Percentiles rank a stretch among this genome's conserved stretches.
Evolutionary conservation across 1,140 invertebrate species (phyloP).

Genomic region (Odontomachus brunneus): DNA sequence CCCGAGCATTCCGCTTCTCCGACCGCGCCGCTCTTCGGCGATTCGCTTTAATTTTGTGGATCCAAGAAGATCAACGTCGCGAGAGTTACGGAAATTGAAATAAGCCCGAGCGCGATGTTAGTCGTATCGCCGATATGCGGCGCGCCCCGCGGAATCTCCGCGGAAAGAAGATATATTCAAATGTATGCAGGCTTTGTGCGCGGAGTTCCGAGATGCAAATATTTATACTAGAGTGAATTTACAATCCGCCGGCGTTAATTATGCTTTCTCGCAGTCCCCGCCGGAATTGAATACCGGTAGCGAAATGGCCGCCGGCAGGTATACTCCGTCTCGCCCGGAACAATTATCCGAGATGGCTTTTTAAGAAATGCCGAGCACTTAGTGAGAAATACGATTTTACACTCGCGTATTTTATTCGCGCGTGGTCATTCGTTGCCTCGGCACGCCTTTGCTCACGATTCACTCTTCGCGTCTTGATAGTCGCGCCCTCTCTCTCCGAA

Average conservation of each 20-base stretch:
- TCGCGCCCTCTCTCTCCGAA: too few relatives aligned
- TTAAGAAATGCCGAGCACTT: conserved; percentile 2
- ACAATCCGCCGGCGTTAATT: conserved; percentile 53
- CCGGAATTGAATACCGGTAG: conserved; percentile 44
- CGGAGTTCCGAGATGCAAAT: conserved; percentile 39
- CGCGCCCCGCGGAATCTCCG: conserved; percentile 23
- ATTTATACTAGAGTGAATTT: conserved; percentile 55
- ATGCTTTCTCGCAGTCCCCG: conserved; percentile 41
- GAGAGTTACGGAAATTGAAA: conserved; percentile 50
- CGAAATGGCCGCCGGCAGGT: conserved; percentile 24
- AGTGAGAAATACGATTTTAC: conserved; percentile 1
- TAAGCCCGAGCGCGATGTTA: conserved; percentile 44
- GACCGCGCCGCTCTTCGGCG: not conserved
- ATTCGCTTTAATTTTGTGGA: conserved; percentile 52
- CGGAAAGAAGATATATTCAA: conserved; percentile 52
- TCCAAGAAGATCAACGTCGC: conserved; percentile 53
- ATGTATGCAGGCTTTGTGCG: conserved; percentile 50
- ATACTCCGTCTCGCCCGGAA: conserved; percentile 6
- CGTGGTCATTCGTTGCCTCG: not conserved
- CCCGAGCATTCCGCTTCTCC: conserved; percentile 25
- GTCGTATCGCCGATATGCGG: conserved; percentile 53
- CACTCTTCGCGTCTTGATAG: too few relatives aligned
- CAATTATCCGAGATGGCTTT: conserved; percentile 49
- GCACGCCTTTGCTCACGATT: too few relatives aligned
- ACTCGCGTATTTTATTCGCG: not conserved